Evolutionary conservation across 2,113 vertebrate species (phyloP), one percentile per base, ranked within the genome.

Genomic region (Girardinichthys multiradiatus): DNA sequence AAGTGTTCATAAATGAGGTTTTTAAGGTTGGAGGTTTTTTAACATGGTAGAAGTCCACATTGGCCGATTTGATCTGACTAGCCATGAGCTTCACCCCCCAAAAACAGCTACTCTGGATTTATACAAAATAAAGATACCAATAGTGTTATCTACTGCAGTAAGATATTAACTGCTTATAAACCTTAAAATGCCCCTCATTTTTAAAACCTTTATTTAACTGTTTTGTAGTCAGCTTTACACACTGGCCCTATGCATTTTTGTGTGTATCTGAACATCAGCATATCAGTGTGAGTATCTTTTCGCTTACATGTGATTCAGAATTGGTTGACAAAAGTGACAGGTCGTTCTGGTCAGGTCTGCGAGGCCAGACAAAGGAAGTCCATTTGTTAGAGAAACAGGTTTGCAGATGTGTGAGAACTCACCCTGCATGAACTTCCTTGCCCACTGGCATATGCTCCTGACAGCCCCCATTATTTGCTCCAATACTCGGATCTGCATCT

Each of bases 401-500:
- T 89, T 80, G 70, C 90, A 91, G 91, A 92, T 93, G 89, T 91
- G 85, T 90, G 90, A 79, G 87, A 89, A 82, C 77, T 61, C 54
- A 75, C 72, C 69, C 74, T 58, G 31, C 73, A 80, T 63, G 70
- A 77, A 27, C 64, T 64, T 83, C 65, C 71, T 69, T 84, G 61
- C 77, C 51, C 85, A 82, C 45, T 17, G 26, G 21, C 85, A 33
- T 82, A 77, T 70, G 67, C 30, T 79, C 24, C 70, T 84, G 76
- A 89, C 84, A 89, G 69, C 77, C 68, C 69, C 76, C 85, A 88
- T 92, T 92, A 92, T 89, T 67, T 78, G 76, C 75, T 73, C 71
- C 24, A 57, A 81, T 88, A 87, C 76, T 85, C 57, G 62, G 77
- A 91, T 93, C 91, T 93, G 88, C 93, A 92, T 93, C 77, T 92